A percentile compares a stretch with the other conserved stretches of the same genome.
These are phyloP conservation scores for Zaprionus ornatus DNA, from an alignment of 1,140 invertebrate genomes.

Conservation along the genomic window DNA sequence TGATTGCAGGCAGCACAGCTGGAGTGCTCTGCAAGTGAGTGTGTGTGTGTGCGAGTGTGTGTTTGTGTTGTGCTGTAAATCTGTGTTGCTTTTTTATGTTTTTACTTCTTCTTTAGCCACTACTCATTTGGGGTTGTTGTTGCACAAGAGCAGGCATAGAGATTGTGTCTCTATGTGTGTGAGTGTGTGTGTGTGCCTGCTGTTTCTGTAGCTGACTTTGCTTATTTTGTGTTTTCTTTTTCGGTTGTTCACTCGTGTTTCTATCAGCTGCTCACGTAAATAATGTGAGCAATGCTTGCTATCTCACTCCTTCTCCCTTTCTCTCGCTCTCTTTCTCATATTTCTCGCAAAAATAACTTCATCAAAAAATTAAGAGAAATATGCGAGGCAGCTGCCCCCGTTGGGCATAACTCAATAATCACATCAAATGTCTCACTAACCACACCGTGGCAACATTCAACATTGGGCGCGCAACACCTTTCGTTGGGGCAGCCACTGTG, in stretches of 20 bases:
- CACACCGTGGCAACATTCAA: conserved; percentile 36
- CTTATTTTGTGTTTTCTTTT: conserved; percentile 15
- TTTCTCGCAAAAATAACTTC: conserved; percentile 59
- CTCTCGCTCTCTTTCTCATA: conserved; percentile 5
- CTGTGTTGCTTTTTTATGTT: conserved; percentile 65
- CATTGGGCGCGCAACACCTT: conserved; percentile 57
- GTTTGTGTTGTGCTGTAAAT: conserved; percentile 57
- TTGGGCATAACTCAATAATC: conserved; percentile 80
- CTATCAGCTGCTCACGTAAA: conserved; percentile 34
- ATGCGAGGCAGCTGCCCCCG: conserved; percentile 72
- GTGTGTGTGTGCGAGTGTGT: conserved; percentile 25
- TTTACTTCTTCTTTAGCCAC: conserved; percentile 55
- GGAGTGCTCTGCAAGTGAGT: conserved; percentile 34
- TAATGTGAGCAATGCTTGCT: conserved; percentile 1
- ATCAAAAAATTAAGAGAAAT: conserved; percentile 78
- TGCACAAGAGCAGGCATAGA: conserved; percentile 9
- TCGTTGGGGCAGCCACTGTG: conserved; percentile 37
- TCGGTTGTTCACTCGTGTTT: conserved; percentile 36
- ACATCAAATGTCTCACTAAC: conserved; percentile 72
- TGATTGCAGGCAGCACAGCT: conserved; percentile 71
- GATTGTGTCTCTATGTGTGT: background rate
- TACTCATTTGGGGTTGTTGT: conserved; percentile 64
- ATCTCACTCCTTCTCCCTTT: conserved; percentile 6
- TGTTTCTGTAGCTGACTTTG: conserved; percentile 41
- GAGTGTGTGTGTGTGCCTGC: conserved; percentile 41